These are phyloP conservation scores for Uropsilus gracilis DNA, from an alignment of 2,113 vertebrate species.

Conservation along the genomic window DNA sequence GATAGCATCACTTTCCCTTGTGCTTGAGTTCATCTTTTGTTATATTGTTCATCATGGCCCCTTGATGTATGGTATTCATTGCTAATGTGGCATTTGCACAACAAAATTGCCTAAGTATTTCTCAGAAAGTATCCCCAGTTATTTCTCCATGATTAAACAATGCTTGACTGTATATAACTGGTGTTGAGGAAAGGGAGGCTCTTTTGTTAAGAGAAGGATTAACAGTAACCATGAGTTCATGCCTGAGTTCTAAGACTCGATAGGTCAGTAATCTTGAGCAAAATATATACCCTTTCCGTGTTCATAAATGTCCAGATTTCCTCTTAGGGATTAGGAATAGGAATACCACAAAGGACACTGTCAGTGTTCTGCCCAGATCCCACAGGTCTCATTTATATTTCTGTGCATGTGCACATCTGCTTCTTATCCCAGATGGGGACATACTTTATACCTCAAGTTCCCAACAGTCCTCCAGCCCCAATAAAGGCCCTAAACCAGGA, in stretches of 20 bases:
- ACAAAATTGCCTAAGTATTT: neutral
- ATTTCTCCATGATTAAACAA: too few species aligned
- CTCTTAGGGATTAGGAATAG: neutral
- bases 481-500: neutral
- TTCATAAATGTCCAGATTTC: neutral
- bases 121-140: too few species aligned
- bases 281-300: neutral
- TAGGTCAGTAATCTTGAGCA: neutral
- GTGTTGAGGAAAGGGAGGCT: neutral
- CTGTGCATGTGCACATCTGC: neutral
- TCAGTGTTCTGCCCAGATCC: neutral
- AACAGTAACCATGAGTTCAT: neutral
- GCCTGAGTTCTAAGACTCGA: neutral
- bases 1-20: neutral
- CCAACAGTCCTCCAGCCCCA: neutral
- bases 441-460: neutral
- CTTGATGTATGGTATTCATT: neutral
- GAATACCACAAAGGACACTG: neutral
- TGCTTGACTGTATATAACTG: too few species aligned
- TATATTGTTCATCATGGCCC: neutral
- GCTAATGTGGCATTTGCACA: neutral
- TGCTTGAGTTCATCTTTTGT: neutral
- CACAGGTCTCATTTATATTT: neutral
- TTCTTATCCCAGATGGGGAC: neutral
- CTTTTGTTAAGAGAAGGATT: neutral